Base-by-base conservation (phyloP, 2,888 invertebrate genomes). In the Dicranocentrus wangi region DNA sequence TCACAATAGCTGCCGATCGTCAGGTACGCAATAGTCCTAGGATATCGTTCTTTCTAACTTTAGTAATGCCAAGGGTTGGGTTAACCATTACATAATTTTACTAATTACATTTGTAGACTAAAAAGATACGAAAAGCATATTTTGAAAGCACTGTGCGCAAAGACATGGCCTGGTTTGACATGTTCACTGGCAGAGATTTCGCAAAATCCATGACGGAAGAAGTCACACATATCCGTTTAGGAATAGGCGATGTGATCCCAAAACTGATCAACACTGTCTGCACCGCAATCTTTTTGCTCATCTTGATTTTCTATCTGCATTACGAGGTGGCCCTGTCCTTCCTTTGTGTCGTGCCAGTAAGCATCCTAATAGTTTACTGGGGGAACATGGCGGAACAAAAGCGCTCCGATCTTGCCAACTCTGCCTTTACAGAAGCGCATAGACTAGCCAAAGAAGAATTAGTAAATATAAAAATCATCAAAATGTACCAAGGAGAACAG, bases 131-230 rank as follows among this genome's bases (percentile, higher is more conserved):
- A 17, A 25, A 63, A 1, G 73, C 80, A 0, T 84, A 83, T 43
- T 80, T 73, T 58, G 80, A 84, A 61, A 69, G 82, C 17, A 65
- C 82, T 58, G 27, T 82, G 1, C 39, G 75, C 10, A 84, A 83
- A 51, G 85, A 85, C 60, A 82, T 80, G 71, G 66, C 82, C 1
- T 85, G 84, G 84, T 81, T 82, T 66, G 83, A 85, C 17, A 66
- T 58, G 1, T 82, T 69, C 43, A 73, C 78, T 0, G 79, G 78
- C 55, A 75, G 81, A 2, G 81, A 83, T 42, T 82, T 83, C 39
- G 69, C 79, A 13, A 66, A 78, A 10, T 63, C 80, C 5, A 84
- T 82, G 71, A 82, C 68, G 1, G 53, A 80, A 81, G 82, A 80
- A 28, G 60, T 82, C 10, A 79, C 80, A 8, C 63, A 77, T 15